Evolutionary conservation across 2,113 vertebrate species (phyloP).

Genomic region (Tylochromis polylepis): DNA sequence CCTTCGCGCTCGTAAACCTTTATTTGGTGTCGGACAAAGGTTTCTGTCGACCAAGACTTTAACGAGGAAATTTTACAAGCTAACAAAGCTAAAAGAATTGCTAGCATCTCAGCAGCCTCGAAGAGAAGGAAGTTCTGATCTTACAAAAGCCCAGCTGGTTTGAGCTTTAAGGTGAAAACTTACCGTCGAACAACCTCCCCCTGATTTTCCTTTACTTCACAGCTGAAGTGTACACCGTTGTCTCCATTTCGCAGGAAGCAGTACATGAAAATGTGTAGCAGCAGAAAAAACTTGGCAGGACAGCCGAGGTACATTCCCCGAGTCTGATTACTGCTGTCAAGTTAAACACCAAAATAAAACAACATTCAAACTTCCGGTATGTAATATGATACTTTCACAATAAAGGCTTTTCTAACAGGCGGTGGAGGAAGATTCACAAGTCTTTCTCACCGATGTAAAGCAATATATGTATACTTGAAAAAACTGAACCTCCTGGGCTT

Average conservation of each 20-base stretch:
- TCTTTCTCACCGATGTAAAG: background rate
- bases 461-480: background rate
- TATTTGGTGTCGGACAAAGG: background rate
- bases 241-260: background rate
- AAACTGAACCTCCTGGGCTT: background rate
- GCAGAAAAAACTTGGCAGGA: slow-evolving; percentile 49
- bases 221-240: background rate
- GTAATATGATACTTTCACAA: background rate
- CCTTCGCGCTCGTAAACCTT: background rate
- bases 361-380: background rate
- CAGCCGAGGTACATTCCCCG: slow-evolving; percentile 17
- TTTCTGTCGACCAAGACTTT: background rate
- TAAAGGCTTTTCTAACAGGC: background rate
- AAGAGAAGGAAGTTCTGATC: slow-evolving; percentile 45
- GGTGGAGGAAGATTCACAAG: background rate
- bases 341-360: background rate
- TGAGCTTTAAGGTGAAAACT: background rate
- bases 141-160: background rate
- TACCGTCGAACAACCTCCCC: background rate
- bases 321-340: background rate
- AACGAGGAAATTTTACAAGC: background rate
- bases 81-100: slow-evolving; percentile 29
- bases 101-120: slow-evolving; percentile 35
- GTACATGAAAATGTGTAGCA: background rate
- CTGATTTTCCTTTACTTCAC: background rate